phyloP scores from a whole-genome alignment of 1,140 invertebrate species.

The Drosophila azteca region DNA sequence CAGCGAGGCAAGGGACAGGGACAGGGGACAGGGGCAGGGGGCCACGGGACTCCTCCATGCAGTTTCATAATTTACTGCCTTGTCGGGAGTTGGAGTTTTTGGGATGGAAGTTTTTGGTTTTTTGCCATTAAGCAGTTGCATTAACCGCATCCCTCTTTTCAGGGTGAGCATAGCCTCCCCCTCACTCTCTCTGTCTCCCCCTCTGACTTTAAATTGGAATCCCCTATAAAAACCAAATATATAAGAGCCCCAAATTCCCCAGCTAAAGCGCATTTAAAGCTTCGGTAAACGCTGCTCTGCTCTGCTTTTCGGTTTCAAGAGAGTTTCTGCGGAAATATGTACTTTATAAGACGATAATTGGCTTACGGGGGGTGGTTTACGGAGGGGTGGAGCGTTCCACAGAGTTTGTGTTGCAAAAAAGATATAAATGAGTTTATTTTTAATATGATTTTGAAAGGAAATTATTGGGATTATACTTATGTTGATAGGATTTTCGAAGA shows the following conservation, averaged over 20 bases:
- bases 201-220: constrained; percentile 22
- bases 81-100: constrained; percentile 2
- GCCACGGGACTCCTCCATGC: constrained; percentile 33
- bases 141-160: constrained; percentile 11
- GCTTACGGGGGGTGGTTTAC: background rate
- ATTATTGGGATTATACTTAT: no score
- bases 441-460: background rate
- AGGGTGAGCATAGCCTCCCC: no score
- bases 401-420: background rate
- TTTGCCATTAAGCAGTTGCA: constrained; percentile 45
- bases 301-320: constrained; percentile 2
- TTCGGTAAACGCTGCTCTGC: constrained; percentile 1
- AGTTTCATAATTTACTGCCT: constrained; percentile 63
- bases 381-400: background rate
- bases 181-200: background rate
- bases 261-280: constrained; percentile 24
- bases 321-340: constrained; percentile 3
- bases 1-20: no score
- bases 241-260: background rate
- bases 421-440: background rate
- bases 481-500: no score
- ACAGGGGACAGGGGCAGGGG: background rate
- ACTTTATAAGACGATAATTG: constrained; percentile 25
- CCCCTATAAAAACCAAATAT: background rate
- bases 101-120: background rate